Evolutionary conservation across 2,797 vertebrate species (phyloP), one percentile per base, ranked within the genome.

Genomic region (Phrynocephalus guinanensis): DNA sequence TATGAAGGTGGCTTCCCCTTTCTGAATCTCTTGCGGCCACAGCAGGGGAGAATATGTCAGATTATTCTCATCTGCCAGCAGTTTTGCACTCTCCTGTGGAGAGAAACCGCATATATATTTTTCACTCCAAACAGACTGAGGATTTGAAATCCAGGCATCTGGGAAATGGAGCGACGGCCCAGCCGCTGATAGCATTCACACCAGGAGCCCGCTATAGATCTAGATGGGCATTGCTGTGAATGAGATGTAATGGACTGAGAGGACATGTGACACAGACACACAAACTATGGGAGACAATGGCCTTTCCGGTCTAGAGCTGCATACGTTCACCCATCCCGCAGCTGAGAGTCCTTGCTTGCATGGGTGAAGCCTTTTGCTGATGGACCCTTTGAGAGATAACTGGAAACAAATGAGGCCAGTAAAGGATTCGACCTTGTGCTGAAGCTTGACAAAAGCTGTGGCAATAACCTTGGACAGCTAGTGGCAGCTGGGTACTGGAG

Each of bases 11-110:
- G 68, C 83, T 86, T 87, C 84, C 89, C 76, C 79, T 79, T 44
- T 89, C 76, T 26, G 76, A 90, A 92, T 84, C 75, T 84, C 84
- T n/a, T 79, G 75, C 63, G 81, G 83, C 44, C 1, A 2, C 0
- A 26, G 26, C 72, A 72, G 7, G 77, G 16, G 26, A 2, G 16
- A 82, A 87, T 82, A 33, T 84, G 70, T 79, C n/a, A 84, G 44
- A 30, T 79, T 48, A 6, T 52, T 81, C 56, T 72, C 67, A 73
- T 73, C 22, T 38, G 24, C 30, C 10, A 82, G 86, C 70, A 1
- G 60, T 60, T 82, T 22, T 56, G 38, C 33, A 1, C 70, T 33
- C 33, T n/a, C 18, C 28, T 68, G 30, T 63, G 50, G 38, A 73
- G 8, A 50, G 13, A 0, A 13, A 67, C 56, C 3, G 33, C 70